These are phyloP conservation scores for Saguinus imperator DNA, from an alignment of 2,113 vertebrate species.

Conservation along the genomic window DNA sequence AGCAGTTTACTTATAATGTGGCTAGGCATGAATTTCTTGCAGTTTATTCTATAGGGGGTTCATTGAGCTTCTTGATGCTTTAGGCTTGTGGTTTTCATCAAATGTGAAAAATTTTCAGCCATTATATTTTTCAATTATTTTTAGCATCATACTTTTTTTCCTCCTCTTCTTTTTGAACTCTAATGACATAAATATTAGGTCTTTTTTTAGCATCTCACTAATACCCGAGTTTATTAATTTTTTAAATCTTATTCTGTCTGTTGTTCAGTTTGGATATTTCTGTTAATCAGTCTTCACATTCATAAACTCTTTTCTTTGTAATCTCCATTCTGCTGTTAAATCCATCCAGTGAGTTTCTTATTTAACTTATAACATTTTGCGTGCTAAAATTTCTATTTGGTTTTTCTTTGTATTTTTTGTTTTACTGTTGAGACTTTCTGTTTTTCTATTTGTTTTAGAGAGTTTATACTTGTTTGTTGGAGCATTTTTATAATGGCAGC, in stretches of 20 bases:
- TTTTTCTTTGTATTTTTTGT: neutral
- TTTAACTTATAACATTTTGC: neutral
- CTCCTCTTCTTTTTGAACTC: neutral
- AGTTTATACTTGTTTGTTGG: neutral
- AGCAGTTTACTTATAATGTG: neutral
- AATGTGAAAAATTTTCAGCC: neutral
- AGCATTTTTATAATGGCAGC: neutral
- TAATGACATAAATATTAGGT: neutral
- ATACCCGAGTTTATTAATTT: neutral
- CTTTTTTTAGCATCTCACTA: neutral
- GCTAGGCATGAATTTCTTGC: neutral
- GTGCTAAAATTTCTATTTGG: neutral
- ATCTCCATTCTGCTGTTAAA: neutral
- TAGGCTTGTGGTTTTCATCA: neutral
- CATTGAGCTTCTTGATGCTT: neutral
- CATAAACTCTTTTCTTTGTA: neutral
- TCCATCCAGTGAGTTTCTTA: neutral
- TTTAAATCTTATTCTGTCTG: neutral
- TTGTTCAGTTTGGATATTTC: constrained; percentile 2
- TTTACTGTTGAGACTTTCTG: neutral
- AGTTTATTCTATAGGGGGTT: neutral
- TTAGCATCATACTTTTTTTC: neutral
- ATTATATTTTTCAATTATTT: neutral
- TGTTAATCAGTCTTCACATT: neutral
- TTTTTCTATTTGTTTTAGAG: neutral